Base-by-base conservation (phyloP, 2,888 invertebrate species). In the Drosophila picticornis region DNA sequence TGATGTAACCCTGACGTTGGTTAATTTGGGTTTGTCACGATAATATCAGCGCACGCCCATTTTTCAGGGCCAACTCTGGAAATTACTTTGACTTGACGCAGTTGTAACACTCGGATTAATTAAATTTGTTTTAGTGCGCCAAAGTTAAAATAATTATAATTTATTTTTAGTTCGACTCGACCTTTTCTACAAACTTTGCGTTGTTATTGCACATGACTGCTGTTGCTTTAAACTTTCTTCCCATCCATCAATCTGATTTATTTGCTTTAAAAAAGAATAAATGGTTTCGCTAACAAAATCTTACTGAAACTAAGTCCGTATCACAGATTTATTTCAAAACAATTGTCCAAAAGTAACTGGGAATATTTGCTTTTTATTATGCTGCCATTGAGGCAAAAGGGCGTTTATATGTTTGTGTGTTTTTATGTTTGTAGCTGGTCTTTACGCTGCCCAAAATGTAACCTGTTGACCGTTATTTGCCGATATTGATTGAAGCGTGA, bases 11-110 rank as follows among this genome's bases (percentile, higher is more conserved):
- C 75, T 71, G 66, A 72, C 48, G 75, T 67, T 61, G 72, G 81
- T 75, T 87, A 80, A 90, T 87, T 87, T 87, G 75, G 81, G 77
- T 80, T 87, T 90, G 90, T 88, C 87, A 87, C 87, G 87, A 81
- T 78, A 86, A 53, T 72, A 77, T 80, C 84, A 62, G 70, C 66
- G 74, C 68, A 72, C 75, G 73, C 72, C 74, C 66, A 66, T 70
- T 66, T 62, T 19, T 19, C 11, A 16, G 40, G 51, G 51, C 57
- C 7, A 34, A 16, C 64, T 51, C 46, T 53, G 53, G 53, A 60
- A 59, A 71, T 55, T 70, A 53, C 61, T 72, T 72, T 75, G 69
- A 65, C 70, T 72, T 65, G 64, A 72, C 59, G 65, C 69, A 48
- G 72, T 75, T 79, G 71, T 72, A 77, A 65, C 77, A 38, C 27